phyloP scores from a whole-genome alignment of 1,140 invertebrate species.

The Drosophila pandora region DNA sequence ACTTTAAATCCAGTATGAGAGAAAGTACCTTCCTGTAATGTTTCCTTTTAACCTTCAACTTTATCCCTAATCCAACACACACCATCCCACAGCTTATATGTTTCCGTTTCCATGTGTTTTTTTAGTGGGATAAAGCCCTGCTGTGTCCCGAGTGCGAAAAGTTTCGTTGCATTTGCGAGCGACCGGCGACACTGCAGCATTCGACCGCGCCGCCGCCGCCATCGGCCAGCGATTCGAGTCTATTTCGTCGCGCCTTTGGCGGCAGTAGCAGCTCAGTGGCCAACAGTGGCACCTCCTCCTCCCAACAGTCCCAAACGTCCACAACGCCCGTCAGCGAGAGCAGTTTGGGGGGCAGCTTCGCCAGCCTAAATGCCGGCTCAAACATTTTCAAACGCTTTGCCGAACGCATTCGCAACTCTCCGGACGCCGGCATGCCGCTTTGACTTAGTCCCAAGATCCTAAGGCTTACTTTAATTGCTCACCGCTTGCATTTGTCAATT shows the following conservation, averaged over 20 bases:
- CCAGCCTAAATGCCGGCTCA: conserved; percentile 63
- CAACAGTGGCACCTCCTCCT: conserved; percentile 16
- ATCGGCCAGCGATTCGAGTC: conserved; percentile 53
- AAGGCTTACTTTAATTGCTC: conserved; percentile 41
- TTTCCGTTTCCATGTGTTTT: conserved; percentile 52
- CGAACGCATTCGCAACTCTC: conserved; percentile 70
- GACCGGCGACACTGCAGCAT: conserved; percentile 26
- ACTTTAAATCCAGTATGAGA: conserved; percentile 21
- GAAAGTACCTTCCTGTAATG: conserved; percentile 2
- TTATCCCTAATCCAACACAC: conserved; percentile 7
- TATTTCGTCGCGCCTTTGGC: conserved; percentile 74
- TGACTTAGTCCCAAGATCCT: conserved; percentile 18
- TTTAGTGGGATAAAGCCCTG: conserved; percentile 83
- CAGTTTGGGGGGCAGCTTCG: conserved; percentile 40
- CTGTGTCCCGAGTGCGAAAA: conserved; percentile 81
- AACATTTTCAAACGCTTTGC: conserved; percentile 82
- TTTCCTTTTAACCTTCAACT: background rate
- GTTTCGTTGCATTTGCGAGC: conserved; percentile 81
- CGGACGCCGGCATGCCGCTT: conserved; percentile 40
- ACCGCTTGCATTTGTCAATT: conserved; percentile 67
- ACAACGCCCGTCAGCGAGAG: conserved; percentile 56
- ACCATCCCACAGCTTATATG: conserved; percentile 38
- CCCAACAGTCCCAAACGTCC: conserved; percentile 16
- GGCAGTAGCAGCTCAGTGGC: conserved; percentile 52
- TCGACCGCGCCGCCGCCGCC: conserved; percentile 14